These are phyloP conservation scores for Eulacestoma nigropectus DNA, from an alignment of 2,113 vertebrate genomes.

Conservation along the genomic window DNA sequence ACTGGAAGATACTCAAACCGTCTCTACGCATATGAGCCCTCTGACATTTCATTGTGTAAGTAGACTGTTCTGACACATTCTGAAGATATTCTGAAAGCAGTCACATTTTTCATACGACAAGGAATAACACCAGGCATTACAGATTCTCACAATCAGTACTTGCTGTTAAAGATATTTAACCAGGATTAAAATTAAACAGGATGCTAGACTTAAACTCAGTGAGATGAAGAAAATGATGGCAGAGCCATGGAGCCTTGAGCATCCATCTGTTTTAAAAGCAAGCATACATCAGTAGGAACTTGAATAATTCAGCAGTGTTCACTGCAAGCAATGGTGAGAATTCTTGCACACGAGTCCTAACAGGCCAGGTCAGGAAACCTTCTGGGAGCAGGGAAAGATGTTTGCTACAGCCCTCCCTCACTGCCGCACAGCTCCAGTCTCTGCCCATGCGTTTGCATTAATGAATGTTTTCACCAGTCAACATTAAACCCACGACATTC, in stretches of 20 bases:
- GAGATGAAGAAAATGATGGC: not conserved
- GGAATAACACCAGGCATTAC: not conserved
- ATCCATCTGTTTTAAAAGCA: not conserved
- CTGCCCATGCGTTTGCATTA: rapidly evolving
- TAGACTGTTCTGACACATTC: not conserved
- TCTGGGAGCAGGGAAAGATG: not conserved
- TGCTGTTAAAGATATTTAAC: not conserved
- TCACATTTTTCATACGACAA: rapidly evolving
- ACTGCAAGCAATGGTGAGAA: not conserved
- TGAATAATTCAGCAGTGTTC: not conserved
- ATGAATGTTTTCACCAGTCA: not conserved
- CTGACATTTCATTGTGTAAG: constrained; percentile 83
- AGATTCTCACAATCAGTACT: not conserved
- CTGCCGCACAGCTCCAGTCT: not conserved
- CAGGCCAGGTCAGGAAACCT: not conserved
- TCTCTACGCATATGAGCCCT: constrained; percentile 89
- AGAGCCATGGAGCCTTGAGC: not conserved
- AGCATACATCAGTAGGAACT: not conserved
- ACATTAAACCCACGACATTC: not conserved
- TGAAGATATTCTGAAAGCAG: not conserved
- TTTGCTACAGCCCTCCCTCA: not conserved
- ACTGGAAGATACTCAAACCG: constrained; percentile 90
- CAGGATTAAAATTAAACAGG: not conserved
- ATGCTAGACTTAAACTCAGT: not conserved
- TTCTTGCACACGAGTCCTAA: not conserved